Conservation (phyloP, 2,888 invertebrate species). For the Sinopyrophorus schimmeli region DNA sequence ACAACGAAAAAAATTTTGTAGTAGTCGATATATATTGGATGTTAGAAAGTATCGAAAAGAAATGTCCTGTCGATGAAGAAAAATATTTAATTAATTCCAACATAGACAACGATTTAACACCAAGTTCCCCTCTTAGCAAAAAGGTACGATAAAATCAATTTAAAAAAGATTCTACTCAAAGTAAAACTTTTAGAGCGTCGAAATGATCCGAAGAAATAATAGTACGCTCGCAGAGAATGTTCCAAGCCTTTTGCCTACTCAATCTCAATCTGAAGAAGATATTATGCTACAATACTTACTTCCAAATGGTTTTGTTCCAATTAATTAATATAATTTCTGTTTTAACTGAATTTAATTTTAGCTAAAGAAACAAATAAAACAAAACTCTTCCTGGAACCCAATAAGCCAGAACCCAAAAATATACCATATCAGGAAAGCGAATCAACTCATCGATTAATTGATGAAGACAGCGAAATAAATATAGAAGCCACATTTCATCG, state of each 20-base stretch:
- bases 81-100: conserved; percentile 42
- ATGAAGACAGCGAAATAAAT: conserved; percentile 20
- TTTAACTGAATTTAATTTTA: conserved; percentile 12
- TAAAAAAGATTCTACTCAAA: too few species aligned
- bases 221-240: too few species aligned
- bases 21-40: conserved; percentile 77
- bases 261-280: conserved; percentile 36
- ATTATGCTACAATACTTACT: conserved; percentile 46
- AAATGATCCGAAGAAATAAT: too few species aligned
- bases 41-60: conserved; percentile 68
- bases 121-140: conserved; percentile 64
- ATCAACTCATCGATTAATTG: too few species aligned
- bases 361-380: too few species aligned
- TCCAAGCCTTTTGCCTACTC: too few species aligned
- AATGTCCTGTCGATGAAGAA: conserved; percentile 63
- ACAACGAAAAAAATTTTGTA: conserved; percentile 43
- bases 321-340: too few species aligned
- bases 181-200: too few species aligned
- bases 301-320: too few species aligned
- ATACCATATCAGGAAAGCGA: too few species aligned
- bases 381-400: neutral
- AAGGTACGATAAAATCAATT: conserved; percentile 47
- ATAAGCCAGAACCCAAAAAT: too few species aligned
- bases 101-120: conserved; percentile 31
- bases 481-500: conserved; percentile 36